phyloP scores from a whole-genome alignment of 1,140 invertebrate species.

The Euwallacea fornicatus region DNA sequence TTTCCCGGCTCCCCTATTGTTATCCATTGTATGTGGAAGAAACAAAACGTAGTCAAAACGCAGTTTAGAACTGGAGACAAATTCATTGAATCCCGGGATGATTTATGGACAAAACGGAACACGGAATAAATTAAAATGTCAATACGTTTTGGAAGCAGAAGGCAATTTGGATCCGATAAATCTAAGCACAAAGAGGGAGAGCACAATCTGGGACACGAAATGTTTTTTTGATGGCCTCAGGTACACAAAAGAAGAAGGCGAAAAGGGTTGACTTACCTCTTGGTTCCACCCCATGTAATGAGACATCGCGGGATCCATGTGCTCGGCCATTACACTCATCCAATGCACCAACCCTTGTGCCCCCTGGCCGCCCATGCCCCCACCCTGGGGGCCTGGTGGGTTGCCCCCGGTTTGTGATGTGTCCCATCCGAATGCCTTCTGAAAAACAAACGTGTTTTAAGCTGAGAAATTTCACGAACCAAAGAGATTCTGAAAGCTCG shows the following conservation, averaged over 20 bases:
- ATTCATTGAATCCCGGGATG: conserved; percentile 35
- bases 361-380: conserved; percentile 59
- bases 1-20: conserved; percentile 15
- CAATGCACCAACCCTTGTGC: conserved; percentile 75
- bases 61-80: conserved; percentile 36
- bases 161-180: conserved; percentile 39
- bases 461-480: too few relatives aligned
- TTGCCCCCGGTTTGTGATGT: conserved; percentile 49
- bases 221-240: conserved; percentile 35
- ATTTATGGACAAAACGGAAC: conserved; percentile 25
- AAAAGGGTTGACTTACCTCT: conserved; percentile 46
- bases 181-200: conserved; percentile 15
- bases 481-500: too few relatives aligned
- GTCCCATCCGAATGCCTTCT: conserved; percentile 55
- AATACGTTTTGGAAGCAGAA: conserved; percentile 33
- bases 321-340: conserved; percentile 84
- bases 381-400: conserved; percentile 49
- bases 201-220: conserved; percentile 20
- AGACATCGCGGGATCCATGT: conserved; percentile 64
- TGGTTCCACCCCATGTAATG: conserved; percentile 65
- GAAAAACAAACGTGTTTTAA: conserved; percentile 37
- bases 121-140: conserved; percentile 38
- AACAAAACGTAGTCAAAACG: conserved; percentile 38
- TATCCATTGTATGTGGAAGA: conserved; percentile 3
- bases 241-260: conserved; percentile 23